Percentiles rank a stretch among this genome's conserved stretches.
phyloP scores from a whole-genome alignment of 64 coral and sea anemone genomes.

The Montipora capricornis region DNA sequence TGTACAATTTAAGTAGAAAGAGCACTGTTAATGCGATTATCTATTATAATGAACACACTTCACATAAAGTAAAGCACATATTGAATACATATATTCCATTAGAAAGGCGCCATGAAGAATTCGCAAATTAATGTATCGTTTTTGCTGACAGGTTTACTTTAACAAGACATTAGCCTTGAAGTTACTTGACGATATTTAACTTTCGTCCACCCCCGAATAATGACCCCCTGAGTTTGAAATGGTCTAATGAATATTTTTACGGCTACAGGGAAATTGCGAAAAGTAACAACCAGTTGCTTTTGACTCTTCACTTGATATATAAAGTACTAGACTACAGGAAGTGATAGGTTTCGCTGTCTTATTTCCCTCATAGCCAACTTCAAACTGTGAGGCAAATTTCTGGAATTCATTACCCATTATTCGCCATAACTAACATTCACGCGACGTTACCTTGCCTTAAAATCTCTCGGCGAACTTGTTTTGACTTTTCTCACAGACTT shows the following conservation, averaged over 20 bases:
- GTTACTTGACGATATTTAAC: background rate
- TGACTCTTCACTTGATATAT: too few relatives aligned
- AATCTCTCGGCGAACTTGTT: background rate
- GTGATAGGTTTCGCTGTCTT: too few relatives aligned
- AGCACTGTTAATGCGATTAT: slow-evolving; percentile 37
- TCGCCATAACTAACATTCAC: background rate
- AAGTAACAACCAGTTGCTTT: too few relatives aligned
- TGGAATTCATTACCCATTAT: background rate
- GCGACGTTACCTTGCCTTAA: background rate
- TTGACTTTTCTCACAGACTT: background rate
- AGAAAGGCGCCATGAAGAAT: background rate
- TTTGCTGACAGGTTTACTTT: slow-evolving; percentile 16
- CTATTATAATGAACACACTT: background rate
- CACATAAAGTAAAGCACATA: too few relatives aligned
- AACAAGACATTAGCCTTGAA: slow-evolving; percentile 18
- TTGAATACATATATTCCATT: too few relatives aligned
- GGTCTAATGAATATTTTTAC: too few relatives aligned
- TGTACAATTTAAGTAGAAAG: background rate
- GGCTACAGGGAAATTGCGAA: too few relatives aligned
- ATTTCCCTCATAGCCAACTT: too few relatives aligned
- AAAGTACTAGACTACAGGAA: too few relatives aligned
- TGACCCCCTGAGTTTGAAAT: too few relatives aligned
- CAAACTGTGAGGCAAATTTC: background rate
- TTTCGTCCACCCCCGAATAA: background rate
- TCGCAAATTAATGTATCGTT: background rate